Conservation (phyloP, 2,797 vertebrate genomes). For the Spondyliosoma cantharus region DNA sequence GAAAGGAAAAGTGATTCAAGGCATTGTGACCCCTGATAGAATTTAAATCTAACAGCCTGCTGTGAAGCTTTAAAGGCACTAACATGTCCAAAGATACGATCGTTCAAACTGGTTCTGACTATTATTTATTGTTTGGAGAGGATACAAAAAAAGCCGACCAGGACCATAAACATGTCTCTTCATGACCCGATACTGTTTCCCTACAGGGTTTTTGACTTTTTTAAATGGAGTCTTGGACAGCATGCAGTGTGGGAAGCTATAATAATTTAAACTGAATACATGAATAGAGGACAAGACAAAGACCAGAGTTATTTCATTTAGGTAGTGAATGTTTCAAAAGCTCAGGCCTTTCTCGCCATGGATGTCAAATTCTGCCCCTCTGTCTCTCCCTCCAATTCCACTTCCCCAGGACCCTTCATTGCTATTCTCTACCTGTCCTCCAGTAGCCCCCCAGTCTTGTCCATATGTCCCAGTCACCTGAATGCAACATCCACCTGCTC, state of each 20-base stretch:
- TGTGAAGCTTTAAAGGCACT: not conserved
- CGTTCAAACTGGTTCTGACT: not conserved
- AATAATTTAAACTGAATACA: constrained; percentile 1
- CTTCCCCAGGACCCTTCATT: not conserved
- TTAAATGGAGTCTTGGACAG: constrained; percentile 7
- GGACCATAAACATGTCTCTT: not conserved
- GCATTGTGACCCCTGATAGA: not conserved
- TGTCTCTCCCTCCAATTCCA: not conserved
- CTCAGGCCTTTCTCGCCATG: too few species aligned
- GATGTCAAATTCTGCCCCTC: not conserved
- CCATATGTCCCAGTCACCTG: not conserved
- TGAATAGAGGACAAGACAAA: not conserved
- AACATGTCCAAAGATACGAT: not conserved
- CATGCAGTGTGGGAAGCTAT: not conserved
- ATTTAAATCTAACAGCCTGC: not conserved
- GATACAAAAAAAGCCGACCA: not conserved
- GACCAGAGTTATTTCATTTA: not conserved
- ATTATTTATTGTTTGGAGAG: not conserved
- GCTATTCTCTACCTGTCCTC: not conserved
- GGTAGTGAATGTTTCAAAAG: not conserved
- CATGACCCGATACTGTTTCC: not conserved
- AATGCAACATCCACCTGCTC: not conserved
- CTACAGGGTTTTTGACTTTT: not conserved
- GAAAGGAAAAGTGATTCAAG: not conserved
- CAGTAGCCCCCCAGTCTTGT: not conserved